Evolutionary conservation across 2,113 vertebrate species (phyloP).

Genomic region (Atherinomorus stipes): DNA sequence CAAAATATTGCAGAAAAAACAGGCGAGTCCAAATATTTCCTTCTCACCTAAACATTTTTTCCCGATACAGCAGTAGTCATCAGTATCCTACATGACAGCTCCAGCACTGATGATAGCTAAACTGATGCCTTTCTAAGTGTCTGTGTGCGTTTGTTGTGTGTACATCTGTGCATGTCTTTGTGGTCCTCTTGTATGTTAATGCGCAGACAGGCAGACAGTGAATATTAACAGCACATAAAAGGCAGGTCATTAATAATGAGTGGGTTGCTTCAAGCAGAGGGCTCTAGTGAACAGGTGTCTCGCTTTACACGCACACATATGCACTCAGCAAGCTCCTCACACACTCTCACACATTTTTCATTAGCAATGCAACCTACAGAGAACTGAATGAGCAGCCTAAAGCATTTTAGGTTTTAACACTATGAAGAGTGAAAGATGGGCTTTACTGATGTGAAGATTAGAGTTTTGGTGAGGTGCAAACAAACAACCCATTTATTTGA

Average conservation of each 20-base stretch:
- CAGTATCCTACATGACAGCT: no score
- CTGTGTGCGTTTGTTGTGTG: conserved; percentile 8
- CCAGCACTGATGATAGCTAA: not conserved
- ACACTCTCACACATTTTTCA: conserved; percentile 12
- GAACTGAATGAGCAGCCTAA: not conserved
- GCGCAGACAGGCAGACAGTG: conserved; percentile 24
- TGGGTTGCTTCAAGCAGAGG: conserved; percentile 43
- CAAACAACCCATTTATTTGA: no score
- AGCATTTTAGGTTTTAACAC: not conserved
- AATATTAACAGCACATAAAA: conserved; percentile 58
- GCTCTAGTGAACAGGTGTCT: conserved; percentile 68
- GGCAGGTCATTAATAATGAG: conserved; percentile 68
- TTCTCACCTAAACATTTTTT: no score
- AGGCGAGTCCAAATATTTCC: no score
- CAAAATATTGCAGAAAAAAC: no score
- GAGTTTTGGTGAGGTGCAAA: no score
- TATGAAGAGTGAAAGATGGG: not conserved
- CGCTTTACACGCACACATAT: conserved; percentile 51
- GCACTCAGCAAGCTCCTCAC: conserved; percentile 16
- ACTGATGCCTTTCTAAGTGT: conserved; percentile 6
- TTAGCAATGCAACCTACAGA: not conserved
- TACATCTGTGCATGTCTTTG: not conserved
- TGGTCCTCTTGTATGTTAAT: conserved; percentile 12
- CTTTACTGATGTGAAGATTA: not conserved
- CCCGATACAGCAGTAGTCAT: no score